Base-by-base conservation (phyloP, 2,888 invertebrate species). In the Meloe dianella region DNA sequence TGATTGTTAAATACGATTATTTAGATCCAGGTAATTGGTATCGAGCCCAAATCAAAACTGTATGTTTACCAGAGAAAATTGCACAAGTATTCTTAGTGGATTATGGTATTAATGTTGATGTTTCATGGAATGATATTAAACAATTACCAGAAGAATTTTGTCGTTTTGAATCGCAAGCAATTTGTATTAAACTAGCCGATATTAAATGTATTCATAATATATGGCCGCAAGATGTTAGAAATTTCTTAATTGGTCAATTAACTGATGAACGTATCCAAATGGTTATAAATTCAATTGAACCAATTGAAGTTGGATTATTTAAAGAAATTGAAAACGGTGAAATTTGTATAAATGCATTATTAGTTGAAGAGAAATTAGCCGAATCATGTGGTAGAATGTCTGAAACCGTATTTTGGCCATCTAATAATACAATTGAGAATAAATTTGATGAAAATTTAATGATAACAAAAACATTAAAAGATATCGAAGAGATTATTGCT, bases 71-170 rank as follows among this genome's bases (percentile, higher is more conserved):
- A 0, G 74, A 81, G 10, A 82, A 84, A 74, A 84, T 77, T 79
- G 88, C 89, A 27, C 83, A 85, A 57, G 87, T 92, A 30, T 82
- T 83, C 71, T 86, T 89, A 68, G 88, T 91, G 0, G 94, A 94
- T 84, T 84, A 82, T 75, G 93, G 93, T 41, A 83, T 82, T 62
- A 78, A 73, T 12, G 83, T 86, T 63, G 80, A 81, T 1, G 82
- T 89, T 60, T 81, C 85, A 57, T 88, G 87, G 84, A 78, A 82
- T 22, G 78, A 82, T 51, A 81, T 91, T 57, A 84, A 87, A 56
- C 84, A 84, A 64, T 80, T 91, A 17, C 83, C 82, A 10, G 80
- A 79, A 29, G 32, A 65, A 14, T 81, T 82, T 65, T 76, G 74
- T 6, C 78, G 70, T 63, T 60, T 80, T 24, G 81, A 81, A 61